Evolutionary conservation across 2,888 invertebrate genomes (phyloP).

Genomic region (Polia nebulosa): DNA sequence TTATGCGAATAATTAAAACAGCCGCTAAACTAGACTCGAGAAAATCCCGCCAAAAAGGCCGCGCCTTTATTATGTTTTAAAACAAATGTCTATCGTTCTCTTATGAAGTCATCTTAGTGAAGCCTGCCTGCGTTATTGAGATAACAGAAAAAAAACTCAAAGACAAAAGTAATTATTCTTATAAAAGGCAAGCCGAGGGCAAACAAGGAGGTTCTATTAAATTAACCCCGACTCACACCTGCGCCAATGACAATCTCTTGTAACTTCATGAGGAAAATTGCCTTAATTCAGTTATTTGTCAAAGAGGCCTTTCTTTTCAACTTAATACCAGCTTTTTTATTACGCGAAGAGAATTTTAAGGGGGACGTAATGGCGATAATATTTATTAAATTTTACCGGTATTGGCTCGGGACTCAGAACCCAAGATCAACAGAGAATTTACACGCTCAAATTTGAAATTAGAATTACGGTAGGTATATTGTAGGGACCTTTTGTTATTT

Average conservation of each 20-base stretch:
- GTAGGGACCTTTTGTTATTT: background rate
- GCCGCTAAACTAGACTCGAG: no score
- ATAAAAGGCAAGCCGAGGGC: slow-evolving; percentile 25
- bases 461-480: slow-evolving; percentile 15
- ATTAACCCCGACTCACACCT: slow-evolving; percentile 50
- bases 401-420: slow-evolving; percentile 3
- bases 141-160: slow-evolving; percentile 31
- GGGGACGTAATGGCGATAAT: slow-evolving; percentile 32
- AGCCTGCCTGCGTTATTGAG: background rate
- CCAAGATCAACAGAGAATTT: slow-evolving; percentile 24
- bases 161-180: slow-evolving; percentile 45
- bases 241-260: slow-evolving; percentile 38
- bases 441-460: slow-evolving; percentile 6
- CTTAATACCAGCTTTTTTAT: slow-evolving; percentile 44
- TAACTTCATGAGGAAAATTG: slow-evolving; percentile 50
- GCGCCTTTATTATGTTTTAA: no score
- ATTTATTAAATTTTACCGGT: slow-evolving; percentile 23
- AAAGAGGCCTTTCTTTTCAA: slow-evolving; percentile 36
- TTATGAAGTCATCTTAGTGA: background rate
- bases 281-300: slow-evolving; percentile 61
- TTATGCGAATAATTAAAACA: no score
- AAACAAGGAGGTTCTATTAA: slow-evolving; percentile 47
- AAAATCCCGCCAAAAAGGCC: no score
- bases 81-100: background rate
- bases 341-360: slow-evolving; percentile 32